Evolutionary conservation across 1,140 invertebrate species (phyloP).

Genomic region (Rhagoletis zephyria): DNA sequence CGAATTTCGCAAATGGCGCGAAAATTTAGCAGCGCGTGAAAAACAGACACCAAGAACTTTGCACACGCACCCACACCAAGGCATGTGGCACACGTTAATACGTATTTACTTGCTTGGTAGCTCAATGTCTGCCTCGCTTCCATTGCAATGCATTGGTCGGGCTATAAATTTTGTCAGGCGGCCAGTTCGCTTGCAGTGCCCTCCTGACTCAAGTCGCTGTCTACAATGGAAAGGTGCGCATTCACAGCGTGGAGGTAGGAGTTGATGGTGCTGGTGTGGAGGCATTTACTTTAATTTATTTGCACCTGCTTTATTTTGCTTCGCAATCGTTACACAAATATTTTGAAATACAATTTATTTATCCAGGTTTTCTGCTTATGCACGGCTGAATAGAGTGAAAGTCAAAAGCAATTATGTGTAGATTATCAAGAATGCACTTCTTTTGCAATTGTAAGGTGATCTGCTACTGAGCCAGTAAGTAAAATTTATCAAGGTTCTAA

Average conservation of each 20-base stretch:
- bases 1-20: conserved; percentile 34
- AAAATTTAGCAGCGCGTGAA: conserved; percentile 38
- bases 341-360: conserved; percentile 30
- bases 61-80: background rate
- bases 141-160: no score
- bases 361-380: background rate
- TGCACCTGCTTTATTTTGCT: background rate
- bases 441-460: no score
- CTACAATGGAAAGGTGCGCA: background rate
- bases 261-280: background rate
- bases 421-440: no score
- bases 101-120: background rate
- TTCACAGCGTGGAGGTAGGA: background rate
- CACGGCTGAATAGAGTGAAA: background rate
- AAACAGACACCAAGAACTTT: background rate
- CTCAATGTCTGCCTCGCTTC: background rate
- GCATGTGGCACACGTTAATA: background rate
- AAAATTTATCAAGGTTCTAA: no score
- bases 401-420: background rate
- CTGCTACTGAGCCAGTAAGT: no score
- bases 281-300: background rate
- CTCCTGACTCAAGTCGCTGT: background rate
- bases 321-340: background rate
- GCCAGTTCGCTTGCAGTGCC: no score
- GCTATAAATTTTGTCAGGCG: conserved; percentile 2